These are phyloP conservation scores for Melanostoma scalare DNA, from an alignment of 2,888 invertebrate genomes.

Conservation along the genomic window DNA sequence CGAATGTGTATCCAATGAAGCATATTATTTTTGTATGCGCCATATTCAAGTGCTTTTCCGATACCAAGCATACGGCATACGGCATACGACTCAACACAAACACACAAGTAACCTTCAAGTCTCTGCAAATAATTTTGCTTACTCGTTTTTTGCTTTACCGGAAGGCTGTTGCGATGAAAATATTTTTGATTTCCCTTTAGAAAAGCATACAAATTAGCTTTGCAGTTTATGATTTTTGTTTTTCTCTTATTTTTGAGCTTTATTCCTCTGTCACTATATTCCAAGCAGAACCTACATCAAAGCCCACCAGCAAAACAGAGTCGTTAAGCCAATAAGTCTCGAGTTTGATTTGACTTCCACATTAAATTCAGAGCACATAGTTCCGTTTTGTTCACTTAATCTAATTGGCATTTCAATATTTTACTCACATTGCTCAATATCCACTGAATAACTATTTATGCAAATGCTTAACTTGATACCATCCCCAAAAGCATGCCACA, in stretches of 20 bases:
- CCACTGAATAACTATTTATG: constrained; percentile 49
- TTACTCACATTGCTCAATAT: constrained; percentile 61
- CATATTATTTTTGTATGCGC: constrained; percentile 15
- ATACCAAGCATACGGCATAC: background rate
- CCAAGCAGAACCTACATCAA: background rate
- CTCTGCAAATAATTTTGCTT: constrained; percentile 40
- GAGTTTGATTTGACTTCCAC: constrained; percentile 13
- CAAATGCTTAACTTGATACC: constrained; percentile 56
- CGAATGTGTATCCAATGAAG: background rate
- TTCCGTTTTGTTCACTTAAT: background rate
- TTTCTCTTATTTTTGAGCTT: background rate
- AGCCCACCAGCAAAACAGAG: background rate
- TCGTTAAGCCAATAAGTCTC: constrained; percentile 1
- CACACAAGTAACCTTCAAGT: constrained; percentile 30
- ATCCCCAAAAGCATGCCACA: constrained; percentile 59
- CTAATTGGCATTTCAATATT: constrained; percentile 23
- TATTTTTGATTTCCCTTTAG: constrained; percentile 44
- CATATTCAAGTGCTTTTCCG: constrained; percentile 16
- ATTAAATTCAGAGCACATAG: constrained; percentile 1
- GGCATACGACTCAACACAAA: constrained; percentile 3
- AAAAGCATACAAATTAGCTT: constrained; percentile 36
- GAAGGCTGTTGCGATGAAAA: constrained; percentile 10
- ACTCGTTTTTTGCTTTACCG: constrained; percentile 10
- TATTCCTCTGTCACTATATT: too few relatives aligned
- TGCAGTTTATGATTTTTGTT: too few relatives aligned